Evolutionary conservation across 2,113 vertebrate genomes (phyloP).

Genomic region (Labeo rohita): DNA sequence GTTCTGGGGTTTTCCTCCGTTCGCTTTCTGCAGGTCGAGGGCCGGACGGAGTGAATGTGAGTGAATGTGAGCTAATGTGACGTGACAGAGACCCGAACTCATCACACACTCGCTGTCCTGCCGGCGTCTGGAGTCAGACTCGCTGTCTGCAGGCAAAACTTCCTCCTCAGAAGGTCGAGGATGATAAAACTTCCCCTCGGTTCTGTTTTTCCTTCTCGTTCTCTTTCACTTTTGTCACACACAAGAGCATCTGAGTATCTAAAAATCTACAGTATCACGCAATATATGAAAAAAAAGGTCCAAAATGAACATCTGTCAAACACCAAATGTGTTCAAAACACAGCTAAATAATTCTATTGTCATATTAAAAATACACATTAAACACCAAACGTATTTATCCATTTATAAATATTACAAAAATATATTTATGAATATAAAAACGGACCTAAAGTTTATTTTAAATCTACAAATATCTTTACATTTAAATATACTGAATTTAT

Average conservation of each 20-base stretch:
- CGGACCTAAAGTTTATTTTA: no score
- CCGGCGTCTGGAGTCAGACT: neutral
- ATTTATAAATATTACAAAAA: no score
- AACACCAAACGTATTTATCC: neutral
- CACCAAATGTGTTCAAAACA: no score
- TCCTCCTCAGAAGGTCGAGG: neutral
- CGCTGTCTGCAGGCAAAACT: neutral
- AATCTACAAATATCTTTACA: no score
- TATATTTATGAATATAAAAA: no score
- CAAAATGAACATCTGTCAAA: neutral
- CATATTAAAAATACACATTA: neutral
- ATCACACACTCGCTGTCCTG: neutral
- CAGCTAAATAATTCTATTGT: neutral
- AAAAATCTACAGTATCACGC: neutral
- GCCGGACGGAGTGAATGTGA: neutral
- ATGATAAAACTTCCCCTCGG: neutral
- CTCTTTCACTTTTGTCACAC: neutral
- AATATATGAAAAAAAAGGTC: neutral
- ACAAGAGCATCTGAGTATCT: neutral
- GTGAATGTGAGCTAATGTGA: neutral
- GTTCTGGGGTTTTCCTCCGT: neutral
- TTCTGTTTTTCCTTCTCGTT: neutral
- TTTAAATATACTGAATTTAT: no score
- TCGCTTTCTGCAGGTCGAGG: neutral
- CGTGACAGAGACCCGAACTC: neutral